These are phyloP conservation scores for Cossypha caffra DNA, from an alignment of 2,797 vertebrate genomes.

Conservation along the genomic window DNA sequence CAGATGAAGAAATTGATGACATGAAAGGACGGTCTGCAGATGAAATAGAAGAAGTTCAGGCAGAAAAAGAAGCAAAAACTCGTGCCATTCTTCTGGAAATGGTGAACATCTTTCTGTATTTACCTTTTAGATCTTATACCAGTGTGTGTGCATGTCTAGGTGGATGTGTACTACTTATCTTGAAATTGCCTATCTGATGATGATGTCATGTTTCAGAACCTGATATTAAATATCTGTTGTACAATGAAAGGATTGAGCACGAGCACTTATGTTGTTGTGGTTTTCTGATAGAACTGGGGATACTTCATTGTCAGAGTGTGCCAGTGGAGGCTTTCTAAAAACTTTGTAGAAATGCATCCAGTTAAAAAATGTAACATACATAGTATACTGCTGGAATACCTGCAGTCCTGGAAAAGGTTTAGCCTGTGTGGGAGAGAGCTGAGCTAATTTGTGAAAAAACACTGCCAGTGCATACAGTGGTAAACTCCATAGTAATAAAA, in stretches of 20 bases:
- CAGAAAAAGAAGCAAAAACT: slow-evolving; percentile 95
- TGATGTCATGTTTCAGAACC: neutral
- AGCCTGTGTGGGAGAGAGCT: neutral
- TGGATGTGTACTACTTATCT: neutral
- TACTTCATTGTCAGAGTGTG: neutral
- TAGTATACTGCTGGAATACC: neutral
- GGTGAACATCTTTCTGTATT: slow-evolving; percentile 75
- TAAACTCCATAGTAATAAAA: neutral
- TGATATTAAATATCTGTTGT: neutral
- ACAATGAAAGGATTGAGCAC: neutral
- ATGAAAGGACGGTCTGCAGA: slow-evolving; percentile 85
- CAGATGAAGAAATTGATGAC: slow-evolving; percentile 93
- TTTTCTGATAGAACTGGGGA: neutral
- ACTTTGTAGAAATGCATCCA: neutral
- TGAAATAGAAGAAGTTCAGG: slow-evolving; percentile 90
- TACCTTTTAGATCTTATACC: neutral
- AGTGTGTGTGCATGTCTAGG: neutral
- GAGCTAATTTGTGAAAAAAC: neutral
- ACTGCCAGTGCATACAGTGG: neutral
- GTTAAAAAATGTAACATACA: rapidly evolving
- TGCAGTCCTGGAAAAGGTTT: neutral
- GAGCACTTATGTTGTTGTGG: neutral
- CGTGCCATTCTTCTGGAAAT: slow-evolving; percentile 96
- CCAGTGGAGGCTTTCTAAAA: neutral
- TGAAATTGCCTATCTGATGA: neutral